A percentile compares a stretch with the other conserved stretches of the same genome.
These are phyloP conservation scores for Hydraecia micacea DNA, from an alignment of 2,888 invertebrate species.

Conservation along the genomic window DNA sequence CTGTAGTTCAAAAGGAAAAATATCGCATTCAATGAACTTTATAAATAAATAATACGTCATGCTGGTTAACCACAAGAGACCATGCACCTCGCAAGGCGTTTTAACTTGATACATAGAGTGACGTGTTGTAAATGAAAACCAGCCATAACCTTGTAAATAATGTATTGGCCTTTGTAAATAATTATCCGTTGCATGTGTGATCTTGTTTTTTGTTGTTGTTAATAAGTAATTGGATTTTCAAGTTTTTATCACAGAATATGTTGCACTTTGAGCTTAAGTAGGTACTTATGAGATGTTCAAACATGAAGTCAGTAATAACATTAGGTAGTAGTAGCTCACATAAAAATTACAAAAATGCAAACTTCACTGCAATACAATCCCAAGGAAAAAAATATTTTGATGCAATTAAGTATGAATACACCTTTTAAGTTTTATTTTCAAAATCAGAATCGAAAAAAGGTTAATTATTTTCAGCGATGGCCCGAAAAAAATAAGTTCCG, in stretches of 20 bases:
- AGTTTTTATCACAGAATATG: slow-evolving; percentile 7
- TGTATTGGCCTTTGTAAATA: slow-evolving; percentile 40
- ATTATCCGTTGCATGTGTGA: slow-evolving; percentile 21
- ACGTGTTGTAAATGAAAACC: slow-evolving; percentile 43
- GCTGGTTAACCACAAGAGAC: slow-evolving; percentile 57
- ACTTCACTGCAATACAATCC: not conserved
- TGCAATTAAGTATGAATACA: not conserved
- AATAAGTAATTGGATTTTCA: slow-evolving; percentile 19
- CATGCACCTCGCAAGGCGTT: slow-evolving; percentile 14
- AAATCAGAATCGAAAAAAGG: too few relatives aligned
- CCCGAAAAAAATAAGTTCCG: not conserved
- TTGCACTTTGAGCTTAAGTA: slow-evolving; percentile 8
- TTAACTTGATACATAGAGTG: slow-evolving; percentile 43
- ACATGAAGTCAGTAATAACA: not conserved
- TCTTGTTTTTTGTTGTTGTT: not conserved
- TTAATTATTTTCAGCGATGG: not conserved
- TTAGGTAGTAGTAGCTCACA: not conserved
- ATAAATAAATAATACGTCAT: slow-evolving; percentile 59
- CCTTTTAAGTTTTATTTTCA: not conserved
- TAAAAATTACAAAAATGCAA: not conserved
- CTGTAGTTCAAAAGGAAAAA: slow-evolving; percentile 44
- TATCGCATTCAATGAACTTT: slow-evolving; percentile 50
- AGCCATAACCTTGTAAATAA: slow-evolving; percentile 37
- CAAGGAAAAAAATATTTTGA: not conserved
- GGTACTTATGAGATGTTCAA: not conserved